phyloP scores from a whole-genome alignment of 2,797 vertebrate species.

The Lates japonicus region DNA sequence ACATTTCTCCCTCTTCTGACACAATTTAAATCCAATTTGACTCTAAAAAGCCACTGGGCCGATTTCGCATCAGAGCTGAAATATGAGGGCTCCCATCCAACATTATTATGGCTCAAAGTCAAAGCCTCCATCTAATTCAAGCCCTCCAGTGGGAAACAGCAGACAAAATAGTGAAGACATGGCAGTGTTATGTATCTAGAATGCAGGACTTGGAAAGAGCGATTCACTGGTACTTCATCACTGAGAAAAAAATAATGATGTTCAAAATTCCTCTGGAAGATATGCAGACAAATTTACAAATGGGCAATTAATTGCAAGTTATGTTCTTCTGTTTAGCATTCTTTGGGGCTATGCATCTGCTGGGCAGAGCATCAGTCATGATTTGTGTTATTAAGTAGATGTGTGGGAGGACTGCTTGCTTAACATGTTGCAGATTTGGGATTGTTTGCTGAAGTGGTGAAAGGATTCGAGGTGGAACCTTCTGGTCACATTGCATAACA shows the following conservation, averaged over 20 bases:
- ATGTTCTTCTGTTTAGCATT: constrained; percentile 64
- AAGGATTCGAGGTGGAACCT: constrained; percentile 37
- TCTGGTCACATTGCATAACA: constrained; percentile 33
- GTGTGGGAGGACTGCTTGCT: constrained; percentile 56
- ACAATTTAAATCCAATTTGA: constrained; percentile 76
- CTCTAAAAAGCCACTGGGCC: constrained; percentile 66
- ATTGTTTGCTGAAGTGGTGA: constrained; percentile 48
- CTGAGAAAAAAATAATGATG: constrained; percentile 37
- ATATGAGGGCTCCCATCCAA: constrained; percentile 71
- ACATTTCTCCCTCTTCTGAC: constrained; percentile 74
- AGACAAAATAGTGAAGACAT: constrained; percentile 65
- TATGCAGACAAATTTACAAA: constrained; percentile 60
- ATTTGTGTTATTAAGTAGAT: constrained; percentile 61
- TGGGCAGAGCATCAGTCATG: constrained; percentile 64
- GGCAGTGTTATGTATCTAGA: constrained; percentile 48
- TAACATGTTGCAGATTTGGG: constrained; percentile 62
- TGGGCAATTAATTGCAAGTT: constrained; percentile 55
- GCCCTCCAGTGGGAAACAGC: constrained; percentile 51
- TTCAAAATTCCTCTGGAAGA: constrained; percentile 49
- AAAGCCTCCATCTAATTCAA: constrained; percentile 64
- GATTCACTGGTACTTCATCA: constrained; percentile 51
- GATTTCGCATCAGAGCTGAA: constrained; percentile 74
- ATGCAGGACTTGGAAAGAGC: constrained; percentile 43
- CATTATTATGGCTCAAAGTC: constrained; percentile 64
- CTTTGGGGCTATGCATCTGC: constrained; percentile 33